A percentile compares a stretch with the other conserved stretches of the same genome.
Evolutionary conservation across 2,113 vertebrate genomes (phyloP).

Genomic region (Antigone vipio): DNA sequence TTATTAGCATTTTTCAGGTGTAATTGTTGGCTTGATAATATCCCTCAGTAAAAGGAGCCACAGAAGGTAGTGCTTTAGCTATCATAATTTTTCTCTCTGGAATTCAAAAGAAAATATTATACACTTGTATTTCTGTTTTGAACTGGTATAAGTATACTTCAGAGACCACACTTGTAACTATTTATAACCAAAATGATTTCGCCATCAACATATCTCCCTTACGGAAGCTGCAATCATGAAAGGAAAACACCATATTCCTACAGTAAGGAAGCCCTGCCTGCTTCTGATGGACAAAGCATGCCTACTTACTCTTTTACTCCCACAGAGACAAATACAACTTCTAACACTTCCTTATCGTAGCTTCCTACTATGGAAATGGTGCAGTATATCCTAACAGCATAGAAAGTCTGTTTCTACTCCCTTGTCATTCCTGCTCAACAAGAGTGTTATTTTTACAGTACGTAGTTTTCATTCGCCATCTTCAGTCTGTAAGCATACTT

Average conservation of each 20-base stretch:
- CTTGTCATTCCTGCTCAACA: accelerated
- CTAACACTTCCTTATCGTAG: neutral
- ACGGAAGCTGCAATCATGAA: neutral
- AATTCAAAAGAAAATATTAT: neutral
- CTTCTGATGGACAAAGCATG: neutral
- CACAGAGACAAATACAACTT: neutral
- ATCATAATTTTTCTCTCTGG: neutral
- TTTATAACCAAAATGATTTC: neutral
- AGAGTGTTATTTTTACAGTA: neutral
- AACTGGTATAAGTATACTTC: neutral
- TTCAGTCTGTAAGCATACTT: neutral
- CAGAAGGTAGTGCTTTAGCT: neutral
- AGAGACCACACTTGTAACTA: neutral
- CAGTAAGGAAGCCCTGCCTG: neutral
- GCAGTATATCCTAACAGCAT: neutral
- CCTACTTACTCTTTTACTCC: neutral
- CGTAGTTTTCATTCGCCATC: neutral
- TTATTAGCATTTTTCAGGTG: neutral
- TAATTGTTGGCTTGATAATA: neutral
- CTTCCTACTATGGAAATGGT: neutral
- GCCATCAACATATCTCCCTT: neutral
- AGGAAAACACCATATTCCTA: neutral
- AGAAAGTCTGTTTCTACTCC: neutral
- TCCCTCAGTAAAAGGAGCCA: neutral
- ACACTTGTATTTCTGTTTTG: neutral